Conservation (phyloP, 1,140 invertebrate species). For the Conus betulinus region DNA sequence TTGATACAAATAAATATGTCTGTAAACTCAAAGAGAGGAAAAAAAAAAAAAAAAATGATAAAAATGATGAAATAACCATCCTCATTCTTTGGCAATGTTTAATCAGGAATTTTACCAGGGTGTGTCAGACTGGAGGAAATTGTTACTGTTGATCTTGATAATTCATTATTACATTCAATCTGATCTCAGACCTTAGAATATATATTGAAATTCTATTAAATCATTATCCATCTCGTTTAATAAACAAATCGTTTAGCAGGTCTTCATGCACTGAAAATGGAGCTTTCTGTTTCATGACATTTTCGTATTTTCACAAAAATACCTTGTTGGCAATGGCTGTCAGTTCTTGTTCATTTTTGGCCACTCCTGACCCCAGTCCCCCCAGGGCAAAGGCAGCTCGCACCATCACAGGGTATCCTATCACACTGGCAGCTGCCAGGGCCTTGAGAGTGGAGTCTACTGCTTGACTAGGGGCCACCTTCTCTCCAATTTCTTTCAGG, state of each 20-base stretch:
- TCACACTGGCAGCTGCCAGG: conserved; percentile 86
- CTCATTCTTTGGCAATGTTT: too few species aligned
- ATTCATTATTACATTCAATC: too few species aligned
- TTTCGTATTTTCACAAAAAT: background rate
- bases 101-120: too few species aligned
- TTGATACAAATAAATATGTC: background rate
- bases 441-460: conserved; percentile 87
- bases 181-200: too few species aligned
- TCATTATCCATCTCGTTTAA: too few species aligned
- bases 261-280: background rate
- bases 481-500: conserved; percentile 91
- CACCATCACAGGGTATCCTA: conserved; percentile 96
- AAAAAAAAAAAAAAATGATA: background rate
- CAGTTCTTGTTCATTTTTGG: conserved; percentile 71
- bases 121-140: too few species aligned
- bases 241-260: background rate
- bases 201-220: too few species aligned
- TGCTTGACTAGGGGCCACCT: conserved; percentile 93
- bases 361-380: conserved; percentile 97
- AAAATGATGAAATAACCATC: background rate
- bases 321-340: conserved; percentile 40
- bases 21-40: background rate
- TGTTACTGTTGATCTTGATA: too few species aligned
- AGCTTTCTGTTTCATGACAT: too few species aligned
- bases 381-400: conserved; percentile 96